These are phyloP conservation scores for Vanacampus margaritifer DNA, from an alignment of 2,113 vertebrate species.

Conservation along the genomic window DNA sequence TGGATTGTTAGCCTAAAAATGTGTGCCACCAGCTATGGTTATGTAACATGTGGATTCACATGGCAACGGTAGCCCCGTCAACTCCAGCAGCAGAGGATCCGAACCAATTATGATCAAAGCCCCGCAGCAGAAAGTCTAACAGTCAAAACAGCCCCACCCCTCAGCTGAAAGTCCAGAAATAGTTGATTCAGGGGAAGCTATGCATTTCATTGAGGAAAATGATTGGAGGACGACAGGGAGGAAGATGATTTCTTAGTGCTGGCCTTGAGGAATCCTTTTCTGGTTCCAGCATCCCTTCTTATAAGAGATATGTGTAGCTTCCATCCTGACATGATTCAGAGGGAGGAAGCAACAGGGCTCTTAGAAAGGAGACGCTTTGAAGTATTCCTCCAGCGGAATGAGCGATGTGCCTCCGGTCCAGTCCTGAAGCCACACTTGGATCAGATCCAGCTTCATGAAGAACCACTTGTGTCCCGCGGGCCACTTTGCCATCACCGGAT, in stretches of 20 bases:
- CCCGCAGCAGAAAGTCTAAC: neutral
- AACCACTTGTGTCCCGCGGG: constrained; percentile 71
- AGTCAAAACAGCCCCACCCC: neutral
- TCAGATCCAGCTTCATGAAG: constrained; percentile 73
- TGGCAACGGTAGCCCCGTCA: neutral
- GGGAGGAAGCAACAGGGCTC: neutral
- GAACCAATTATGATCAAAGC: neutral
- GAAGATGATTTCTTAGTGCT: no score
- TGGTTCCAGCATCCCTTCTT: no score
- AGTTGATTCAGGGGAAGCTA: no score
- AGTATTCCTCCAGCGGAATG: constrained; percentile 70
- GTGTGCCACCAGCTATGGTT: neutral
- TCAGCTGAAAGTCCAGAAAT: neutral
- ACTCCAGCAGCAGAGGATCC: neutral
- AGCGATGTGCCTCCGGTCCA: constrained; percentile 62
- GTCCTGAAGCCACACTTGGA: constrained; percentile 73
- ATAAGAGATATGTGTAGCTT: no score
- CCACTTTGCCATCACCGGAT: constrained; percentile 75
- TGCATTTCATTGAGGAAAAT: no score
- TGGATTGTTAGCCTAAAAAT: neutral
- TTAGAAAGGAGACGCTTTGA: constrained; percentile 69
- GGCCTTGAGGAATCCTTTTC: no score
- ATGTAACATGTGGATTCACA: neutral
- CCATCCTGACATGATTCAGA: neutral
- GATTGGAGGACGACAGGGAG: no score